Percentiles rank a stretch among this genome's conserved stretches.
Conservation (phyloP, 2,888 invertebrate genomes). For the Eupithecia exiguata region DNA sequence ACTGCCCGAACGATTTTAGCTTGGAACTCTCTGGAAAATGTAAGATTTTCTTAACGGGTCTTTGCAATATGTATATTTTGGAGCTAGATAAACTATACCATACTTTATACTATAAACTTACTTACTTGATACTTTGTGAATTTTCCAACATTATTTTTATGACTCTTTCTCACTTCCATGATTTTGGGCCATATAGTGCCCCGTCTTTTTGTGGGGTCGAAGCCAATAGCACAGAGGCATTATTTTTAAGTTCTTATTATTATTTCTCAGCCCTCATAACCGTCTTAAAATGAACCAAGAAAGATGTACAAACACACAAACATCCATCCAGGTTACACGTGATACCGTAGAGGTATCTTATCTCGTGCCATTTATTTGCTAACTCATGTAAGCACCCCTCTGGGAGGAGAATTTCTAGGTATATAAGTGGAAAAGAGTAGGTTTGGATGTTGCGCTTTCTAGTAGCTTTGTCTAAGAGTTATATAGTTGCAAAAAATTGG, state of each 20-base stretch:
- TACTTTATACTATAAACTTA: too few species aligned
- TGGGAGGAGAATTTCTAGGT: not conserved
- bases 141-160: too few species aligned
- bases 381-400: not conserved
- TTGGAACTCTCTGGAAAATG: not conserved
- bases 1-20: not conserved
- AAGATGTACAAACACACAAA: not conserved
- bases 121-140: too few species aligned
- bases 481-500: not conserved
- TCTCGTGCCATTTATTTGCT: not conserved
- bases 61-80: not conserved
- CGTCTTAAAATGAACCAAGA: not conserved
- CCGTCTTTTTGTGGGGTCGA: too few species aligned
- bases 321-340: not conserved
- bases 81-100: too few species aligned
- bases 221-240: too few species aligned
- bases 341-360: not conserved
- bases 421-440: not conserved
- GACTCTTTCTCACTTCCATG: too few species aligned
- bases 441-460: not conserved
- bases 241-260: not conserved
- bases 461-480: not conserved
- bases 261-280: not conserved
- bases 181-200: too few species aligned
- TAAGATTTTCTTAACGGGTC: not conserved